Evolutionary conservation across 2,113 vertebrate genomes (phyloP).

Genomic region (Sitta europaea): DNA sequence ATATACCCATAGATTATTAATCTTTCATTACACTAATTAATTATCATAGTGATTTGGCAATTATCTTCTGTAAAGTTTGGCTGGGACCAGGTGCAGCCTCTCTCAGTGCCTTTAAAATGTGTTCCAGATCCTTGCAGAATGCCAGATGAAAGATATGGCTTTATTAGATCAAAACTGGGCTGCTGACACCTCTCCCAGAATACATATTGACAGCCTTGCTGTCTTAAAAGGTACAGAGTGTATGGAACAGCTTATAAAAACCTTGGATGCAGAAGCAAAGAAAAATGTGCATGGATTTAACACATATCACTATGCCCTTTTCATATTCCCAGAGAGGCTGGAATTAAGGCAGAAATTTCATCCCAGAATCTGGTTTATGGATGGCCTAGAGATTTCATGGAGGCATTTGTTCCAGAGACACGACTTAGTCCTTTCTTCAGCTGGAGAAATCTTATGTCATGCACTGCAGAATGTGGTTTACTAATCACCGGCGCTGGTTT

Average conservation of each 20-base stretch:
- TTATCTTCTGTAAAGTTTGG: not conserved
- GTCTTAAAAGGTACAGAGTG: not conserved
- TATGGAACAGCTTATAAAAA: not conserved
- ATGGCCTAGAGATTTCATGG: not conserved
- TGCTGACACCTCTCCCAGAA: not conserved
- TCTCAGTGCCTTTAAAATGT: not conserved
- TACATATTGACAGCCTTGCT: not conserved
- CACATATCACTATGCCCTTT: not conserved
- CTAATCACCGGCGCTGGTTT: conserved; percentile 12
- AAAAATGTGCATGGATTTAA: not conserved
- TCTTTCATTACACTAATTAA: conserved; percentile 40
- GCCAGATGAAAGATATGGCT: not conserved
- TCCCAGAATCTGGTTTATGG: conserved; percentile 14
- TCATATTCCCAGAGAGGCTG: not conserved
- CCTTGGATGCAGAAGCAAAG: not conserved
- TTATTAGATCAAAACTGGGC: conserved; percentile 4
- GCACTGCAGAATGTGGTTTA: not conserved
- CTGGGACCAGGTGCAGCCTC: not conserved
- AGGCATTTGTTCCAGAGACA: conserved; percentile 24
- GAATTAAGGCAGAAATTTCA: conserved; percentile 35
- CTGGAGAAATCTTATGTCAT: not conserved
- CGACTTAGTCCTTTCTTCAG: not conserved
- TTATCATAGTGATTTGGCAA: conserved; percentile 5
- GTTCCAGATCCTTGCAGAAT: not conserved
- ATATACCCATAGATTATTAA: conserved; percentile 3